These are phyloP conservation scores for Agonopterix alstromeriana DNA, from an alignment of 2,888 invertebrate species.

Conservation along the genomic window DNA sequence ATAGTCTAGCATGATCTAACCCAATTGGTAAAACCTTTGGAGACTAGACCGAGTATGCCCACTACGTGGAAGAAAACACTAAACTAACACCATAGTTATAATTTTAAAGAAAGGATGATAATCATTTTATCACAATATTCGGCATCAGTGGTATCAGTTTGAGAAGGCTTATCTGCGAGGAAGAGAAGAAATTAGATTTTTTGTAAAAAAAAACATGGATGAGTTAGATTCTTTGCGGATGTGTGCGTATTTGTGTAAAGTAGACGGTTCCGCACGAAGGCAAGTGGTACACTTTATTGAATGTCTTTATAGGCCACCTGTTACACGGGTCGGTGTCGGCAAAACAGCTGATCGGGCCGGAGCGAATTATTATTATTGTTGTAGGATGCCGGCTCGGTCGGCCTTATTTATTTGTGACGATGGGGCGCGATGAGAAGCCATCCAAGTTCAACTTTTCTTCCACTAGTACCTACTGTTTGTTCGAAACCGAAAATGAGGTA, in stretches of 20 bases:
- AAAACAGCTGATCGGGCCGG: slow-evolving; percentile 72
- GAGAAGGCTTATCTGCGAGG: no score
- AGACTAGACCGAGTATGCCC: no score
- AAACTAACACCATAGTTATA: no score
- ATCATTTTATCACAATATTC: no score
- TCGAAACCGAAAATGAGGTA: no score
- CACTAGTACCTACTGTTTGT: slow-evolving; percentile 30
- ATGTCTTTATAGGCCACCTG: slow-evolving; percentile 78
- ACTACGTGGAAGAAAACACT: no score
- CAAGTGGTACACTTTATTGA: slow-evolving; percentile 74
- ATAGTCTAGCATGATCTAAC: no score
- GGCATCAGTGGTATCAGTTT: no score
- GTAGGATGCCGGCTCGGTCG: slow-evolving; percentile 62
- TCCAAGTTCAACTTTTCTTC: slow-evolving; percentile 44
- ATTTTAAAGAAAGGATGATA: no score
- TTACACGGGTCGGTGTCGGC: slow-evolving; percentile 72
- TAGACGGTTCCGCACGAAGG: slow-evolving; percentile 65
- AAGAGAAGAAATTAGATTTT: not conserved
- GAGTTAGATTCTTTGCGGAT: slow-evolving; percentile 20
- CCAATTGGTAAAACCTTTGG: no score
- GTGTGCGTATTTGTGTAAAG: slow-evolving; percentile 58
- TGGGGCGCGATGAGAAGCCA: slow-evolving; percentile 37
- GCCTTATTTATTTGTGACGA: slow-evolving; percentile 68
- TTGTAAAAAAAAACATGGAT: slow-evolving; percentile 6
- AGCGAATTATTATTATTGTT: slow-evolving; percentile 70